phyloP scores from a whole-genome alignment of 2,888 invertebrate species.

The Aphrophora alni region DNA sequence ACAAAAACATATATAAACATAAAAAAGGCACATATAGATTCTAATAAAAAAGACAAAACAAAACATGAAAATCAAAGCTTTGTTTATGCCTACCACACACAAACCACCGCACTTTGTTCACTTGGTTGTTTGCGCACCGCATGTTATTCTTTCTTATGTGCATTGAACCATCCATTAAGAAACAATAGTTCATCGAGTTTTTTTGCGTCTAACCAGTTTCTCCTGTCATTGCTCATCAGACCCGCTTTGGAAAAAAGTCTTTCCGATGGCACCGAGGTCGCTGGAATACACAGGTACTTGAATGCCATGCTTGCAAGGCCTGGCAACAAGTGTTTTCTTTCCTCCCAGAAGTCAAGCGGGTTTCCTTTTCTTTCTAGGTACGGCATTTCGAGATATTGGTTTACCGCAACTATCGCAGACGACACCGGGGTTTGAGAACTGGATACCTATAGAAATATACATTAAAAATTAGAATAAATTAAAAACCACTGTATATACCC shows the following conservation, averaged over 20 bases:
- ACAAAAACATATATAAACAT: not conserved
- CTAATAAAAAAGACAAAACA: not conserved
- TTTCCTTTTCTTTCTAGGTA: not conserved
- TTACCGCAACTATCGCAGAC: not conserved
- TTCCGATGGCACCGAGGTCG: too few relatives aligned
- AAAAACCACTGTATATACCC: not conserved
- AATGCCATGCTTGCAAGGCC: not conserved
- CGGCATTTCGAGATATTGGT: slow-evolving; percentile 7
- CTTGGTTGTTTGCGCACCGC: not conserved
- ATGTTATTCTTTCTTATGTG: not conserved
- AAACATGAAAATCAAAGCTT: not conserved
- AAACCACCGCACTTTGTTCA: not conserved
- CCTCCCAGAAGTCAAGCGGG: not conserved
- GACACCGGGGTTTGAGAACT: not conserved
- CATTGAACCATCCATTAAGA: not conserved
- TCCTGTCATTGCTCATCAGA: not conserved
- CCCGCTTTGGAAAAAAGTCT: too few relatives aligned
- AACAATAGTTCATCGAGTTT: not conserved
- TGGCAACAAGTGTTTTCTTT: not conserved
- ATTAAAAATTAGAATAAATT: not conserved
- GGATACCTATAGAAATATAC: not conserved
- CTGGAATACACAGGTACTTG: too few relatives aligned
- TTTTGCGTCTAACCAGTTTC: not conserved
- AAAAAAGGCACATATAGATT: not conserved
- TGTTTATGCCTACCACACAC: not conserved